phyloP scores from a whole-genome alignment of 2,888 invertebrate genomes.

The Drosophila parthenogenetica region DNA sequence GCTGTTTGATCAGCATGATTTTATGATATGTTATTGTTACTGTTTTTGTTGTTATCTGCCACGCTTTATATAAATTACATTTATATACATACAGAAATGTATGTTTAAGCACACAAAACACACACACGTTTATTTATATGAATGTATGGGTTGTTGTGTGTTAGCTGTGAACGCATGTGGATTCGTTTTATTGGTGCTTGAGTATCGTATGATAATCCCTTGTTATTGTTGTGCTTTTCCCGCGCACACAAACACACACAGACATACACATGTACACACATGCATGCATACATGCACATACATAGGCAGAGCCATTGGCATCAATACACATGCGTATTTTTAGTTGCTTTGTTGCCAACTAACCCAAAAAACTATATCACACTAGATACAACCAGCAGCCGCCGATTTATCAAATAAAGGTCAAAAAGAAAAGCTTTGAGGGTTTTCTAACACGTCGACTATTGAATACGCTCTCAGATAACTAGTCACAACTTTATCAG shows the following conservation, averaged over 20 bases:
- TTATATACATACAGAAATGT: constrained; percentile 6
- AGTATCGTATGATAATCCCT: constrained; percentile 78
- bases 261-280: background rate
- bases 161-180: constrained; percentile 71
- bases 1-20: constrained; percentile 41
- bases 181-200: constrained; percentile 80
- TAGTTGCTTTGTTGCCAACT: constrained; percentile 53
- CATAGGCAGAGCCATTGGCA: background rate
- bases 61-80: constrained; percentile 36
- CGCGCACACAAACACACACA: constrained; percentile 47
- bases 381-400: constrained; percentile 28
- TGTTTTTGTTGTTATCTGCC: constrained; percentile 26
- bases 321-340: constrained; percentile 26
- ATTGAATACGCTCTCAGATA: background rate
- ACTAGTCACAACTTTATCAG: too few species aligned
- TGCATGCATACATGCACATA: constrained; percentile 17
- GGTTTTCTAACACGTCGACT: background rate
- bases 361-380: constrained; percentile 18
- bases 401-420: constrained; percentile 12
- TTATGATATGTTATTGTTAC: constrained; percentile 13
- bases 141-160: constrained; percentile 34
- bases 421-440: constrained; percentile 7
- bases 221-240: constrained; percentile 65
- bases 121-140: background rate
- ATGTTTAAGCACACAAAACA: background rate